phyloP scores from a whole-genome alignment of 1,140 invertebrate species.

The Plutomurus gul region DNA sequence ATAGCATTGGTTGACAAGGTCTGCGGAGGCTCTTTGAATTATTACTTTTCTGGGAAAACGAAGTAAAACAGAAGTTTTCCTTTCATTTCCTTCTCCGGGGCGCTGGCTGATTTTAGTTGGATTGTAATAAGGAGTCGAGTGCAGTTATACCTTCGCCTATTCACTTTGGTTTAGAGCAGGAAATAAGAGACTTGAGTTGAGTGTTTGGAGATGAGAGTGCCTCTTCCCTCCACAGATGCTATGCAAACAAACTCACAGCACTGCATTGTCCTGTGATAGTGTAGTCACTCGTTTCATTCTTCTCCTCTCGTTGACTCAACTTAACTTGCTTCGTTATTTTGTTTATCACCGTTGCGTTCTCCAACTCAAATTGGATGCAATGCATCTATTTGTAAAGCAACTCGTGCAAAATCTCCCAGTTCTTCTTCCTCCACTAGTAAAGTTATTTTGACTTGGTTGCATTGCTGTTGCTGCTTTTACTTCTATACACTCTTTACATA shows the following conservation, averaged over 20 bases:
- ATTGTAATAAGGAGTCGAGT: background rate
- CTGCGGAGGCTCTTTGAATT: conserved; percentile 22
- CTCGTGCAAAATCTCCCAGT: too few species aligned
- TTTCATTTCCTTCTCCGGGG: conserved; percentile 1
- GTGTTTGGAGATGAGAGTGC: background rate
- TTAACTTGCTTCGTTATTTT: conserved; percentile 1
- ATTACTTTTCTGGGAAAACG: conserved; percentile 26
- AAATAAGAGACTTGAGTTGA: background rate
- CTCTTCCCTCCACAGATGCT: background rate
- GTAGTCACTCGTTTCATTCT: background rate
- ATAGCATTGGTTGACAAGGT: conserved; percentile 14
- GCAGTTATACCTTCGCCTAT: background rate
- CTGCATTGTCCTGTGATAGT: background rate
- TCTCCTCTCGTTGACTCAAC: background rate
- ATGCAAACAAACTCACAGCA: conserved; percentile 11
- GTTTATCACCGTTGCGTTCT: background rate
- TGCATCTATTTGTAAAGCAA: too few species aligned
- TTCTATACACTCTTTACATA: too few species aligned
- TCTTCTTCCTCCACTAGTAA: too few species aligned
- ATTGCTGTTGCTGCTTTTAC: too few species aligned
- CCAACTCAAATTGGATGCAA: background rate
- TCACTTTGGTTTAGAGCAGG: background rate
- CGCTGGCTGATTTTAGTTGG: background rate
- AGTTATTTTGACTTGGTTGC: too few species aligned
- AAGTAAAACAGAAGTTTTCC: conserved; percentile 27